Base-by-base conservation (phyloP, 2,113 vertebrate species). In the Speoplatyrhinus poulsoni region DNA sequence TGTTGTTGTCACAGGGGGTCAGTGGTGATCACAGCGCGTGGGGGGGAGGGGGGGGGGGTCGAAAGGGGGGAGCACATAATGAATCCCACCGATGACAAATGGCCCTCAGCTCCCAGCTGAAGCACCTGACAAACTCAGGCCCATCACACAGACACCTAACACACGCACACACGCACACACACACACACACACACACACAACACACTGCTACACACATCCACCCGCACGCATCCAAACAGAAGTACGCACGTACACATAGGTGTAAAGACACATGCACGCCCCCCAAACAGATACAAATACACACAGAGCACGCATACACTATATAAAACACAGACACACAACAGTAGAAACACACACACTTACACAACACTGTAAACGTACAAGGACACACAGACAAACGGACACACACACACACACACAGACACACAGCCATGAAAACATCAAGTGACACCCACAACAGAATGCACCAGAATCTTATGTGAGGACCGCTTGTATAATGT, bases 81-180 rank as follows among this genome's bases (percentile, higher is more conserved):
- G 96, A 96, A 99, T 96, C 95, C 95, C 93, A 93, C 93, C 94
- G 93, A 95, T 98, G 97, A 99, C 96, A 97, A 99, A 99, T 98
- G 95, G 95, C 95, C 93, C 90, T 81, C 89, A 93, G 94, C 88
- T 93, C 94, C 87, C 93, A 92, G 93, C 94, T 89, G 90, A 96
- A 94, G 94, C 96, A 97, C 97, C 93, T 98, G 95, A 98, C 96
- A 98, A 96, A 96, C 91, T 95, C 93, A 91, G 87, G 95, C 92
- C 95, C 93, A 95, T 94, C 94, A 89, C 79, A 76, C 52, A 70
- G 67, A 82, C 59, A 59, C 65, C 60, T 55, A 47, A 60, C 16
- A 57, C 26, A 46, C 62, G 54, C 58, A 50, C 11, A 59, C 9
- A 46, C 48, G 55, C 69, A 62, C 15, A 64, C 49, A 69, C 46